Conservation (phyloP, 2,888 invertebrate genomes). For the Brachylomia viminalis region DNA sequence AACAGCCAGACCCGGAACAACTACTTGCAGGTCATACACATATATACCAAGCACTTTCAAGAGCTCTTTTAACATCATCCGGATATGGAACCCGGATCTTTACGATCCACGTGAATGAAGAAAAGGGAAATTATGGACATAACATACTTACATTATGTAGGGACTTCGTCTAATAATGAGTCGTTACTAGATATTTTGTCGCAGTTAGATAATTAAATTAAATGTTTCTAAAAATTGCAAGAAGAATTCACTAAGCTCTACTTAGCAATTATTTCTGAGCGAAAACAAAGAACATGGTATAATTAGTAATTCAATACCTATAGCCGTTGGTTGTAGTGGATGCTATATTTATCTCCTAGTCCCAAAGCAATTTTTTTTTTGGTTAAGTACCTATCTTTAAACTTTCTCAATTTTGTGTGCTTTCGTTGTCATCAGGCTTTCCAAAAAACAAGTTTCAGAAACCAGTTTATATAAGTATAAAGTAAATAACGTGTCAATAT, state of each 20-base stretch:
- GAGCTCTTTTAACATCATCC: slow-evolving; percentile 10
- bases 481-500: slow-evolving; percentile 14
- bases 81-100: slow-evolving; percentile 40
- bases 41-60: neutral
- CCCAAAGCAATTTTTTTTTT: too few species aligned
- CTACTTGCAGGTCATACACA: neutral
- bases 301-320: neutral
- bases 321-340: neutral
- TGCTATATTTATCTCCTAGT: neutral
- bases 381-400: too few species aligned
- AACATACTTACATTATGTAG: slow-evolving; percentile 22
- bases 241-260: neutral
- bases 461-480: neutral
- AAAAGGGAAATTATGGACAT: slow-evolving; percentile 34
- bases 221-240: neutral
- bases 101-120: slow-evolving; percentile 30
- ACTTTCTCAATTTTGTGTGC: neutral
- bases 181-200: slow-evolving; percentile 12
- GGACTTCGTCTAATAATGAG: slow-evolving; percentile 4
- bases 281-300: neutral
- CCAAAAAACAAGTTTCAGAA: neutral
- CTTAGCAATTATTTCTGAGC: neutral
- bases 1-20: too few species aligned
- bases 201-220: neutral
- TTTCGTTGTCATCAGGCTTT: neutral